These are phyloP conservation scores for Chlorodrepanis virens DNA, from an alignment of 2,113 vertebrate genomes.

Conservation along the genomic window DNA sequence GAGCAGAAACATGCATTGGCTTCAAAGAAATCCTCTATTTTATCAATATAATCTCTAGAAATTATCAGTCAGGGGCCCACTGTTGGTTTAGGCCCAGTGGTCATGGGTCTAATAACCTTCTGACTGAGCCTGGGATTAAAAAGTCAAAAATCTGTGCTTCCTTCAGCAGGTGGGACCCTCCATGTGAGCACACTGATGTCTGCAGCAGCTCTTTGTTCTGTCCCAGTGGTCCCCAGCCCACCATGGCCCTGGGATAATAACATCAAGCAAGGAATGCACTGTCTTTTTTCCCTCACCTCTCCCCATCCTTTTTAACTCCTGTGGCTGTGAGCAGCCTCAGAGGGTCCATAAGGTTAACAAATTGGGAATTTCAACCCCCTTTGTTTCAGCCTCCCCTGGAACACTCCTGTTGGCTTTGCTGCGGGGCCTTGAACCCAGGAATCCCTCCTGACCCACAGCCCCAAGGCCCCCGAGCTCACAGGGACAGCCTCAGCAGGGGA, in stretches of 20 bases:
- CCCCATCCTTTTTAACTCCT: conserved; percentile 18
- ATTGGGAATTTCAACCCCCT: conserved; percentile 50
- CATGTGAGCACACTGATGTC: not conserved
- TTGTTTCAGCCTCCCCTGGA: conserved; percentile 45
- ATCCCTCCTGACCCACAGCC: not conserved
- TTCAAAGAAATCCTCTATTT: conserved; percentile 27
- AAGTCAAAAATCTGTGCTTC: conserved; percentile 32
- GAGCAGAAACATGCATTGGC: not conserved
- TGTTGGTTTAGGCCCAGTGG: not conserved
- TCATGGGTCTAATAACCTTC: not conserved
- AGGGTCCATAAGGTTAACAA: conserved; percentile 60
- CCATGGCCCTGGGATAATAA: not conserved
- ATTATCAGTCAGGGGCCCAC: not conserved
- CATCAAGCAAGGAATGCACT: conserved; percentile 19
- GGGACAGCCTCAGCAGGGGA: not conserved
- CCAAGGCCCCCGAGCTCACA: not conserved
- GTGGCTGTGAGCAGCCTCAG: not conserved
- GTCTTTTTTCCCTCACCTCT: not conserved
- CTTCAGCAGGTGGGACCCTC: not conserved
- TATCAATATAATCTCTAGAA: conserved; percentile 25
- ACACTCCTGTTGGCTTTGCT: conserved; percentile 28
- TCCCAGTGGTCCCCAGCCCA: conserved; percentile 30
- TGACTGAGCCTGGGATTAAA: conserved; percentile 27
- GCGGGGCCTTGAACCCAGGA: not conserved
- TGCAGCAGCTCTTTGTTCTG: conserved; percentile 17